These are phyloP conservation scores for Heliocidaris erythrogramma DNA, from an alignment of 35 echinoderm and acorn worm genomes.

Conservation along the genomic window DNA sequence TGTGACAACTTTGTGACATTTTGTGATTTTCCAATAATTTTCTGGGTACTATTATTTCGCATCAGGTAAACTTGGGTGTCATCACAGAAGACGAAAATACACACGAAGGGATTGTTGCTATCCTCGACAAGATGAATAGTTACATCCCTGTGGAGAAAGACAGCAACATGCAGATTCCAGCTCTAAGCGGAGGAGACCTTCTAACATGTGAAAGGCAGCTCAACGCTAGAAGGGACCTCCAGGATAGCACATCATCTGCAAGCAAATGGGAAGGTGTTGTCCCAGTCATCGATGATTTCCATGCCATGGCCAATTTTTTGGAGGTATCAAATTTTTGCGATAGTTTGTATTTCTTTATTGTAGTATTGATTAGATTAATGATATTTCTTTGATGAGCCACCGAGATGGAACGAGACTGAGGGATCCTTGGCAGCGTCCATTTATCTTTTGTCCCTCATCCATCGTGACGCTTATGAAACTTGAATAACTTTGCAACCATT, in stretches of 20 bases:
- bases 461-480: too few species aligned
- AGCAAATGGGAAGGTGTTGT: slow-evolving; percentile 52
- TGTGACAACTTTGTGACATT: too few species aligned
- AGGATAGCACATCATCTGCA: slow-evolving; percentile 53
- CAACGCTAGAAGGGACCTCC: slow-evolving; percentile 52
- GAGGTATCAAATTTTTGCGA: slow-evolving; percentile 31
- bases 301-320: slow-evolving; percentile 57
- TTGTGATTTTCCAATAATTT: too few species aligned
- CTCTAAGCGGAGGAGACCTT: slow-evolving; percentile 67
- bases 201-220: slow-evolving; percentile 65
- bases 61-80: too few species aligned
- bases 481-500: background rate
- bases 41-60: too few species aligned
- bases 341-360: background rate
- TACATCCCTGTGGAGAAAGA: too few species aligned
- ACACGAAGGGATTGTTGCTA: too few species aligned
- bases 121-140: too few species aligned
- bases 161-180: too few species aligned
- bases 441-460: background rate
- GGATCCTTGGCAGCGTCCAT: background rate
- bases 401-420: too few species aligned
- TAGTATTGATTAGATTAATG: background rate
- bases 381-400: too few species aligned
- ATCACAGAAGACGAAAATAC: too few species aligned
- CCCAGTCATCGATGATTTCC: slow-evolving; percentile 75